Percentiles rank a stretch among this genome's conserved stretches.
These are phyloP conservation scores for Harlomillsia oculata DNA, from an alignment of 1,140 invertebrate genomes.

Conservation along the genomic window DNA sequence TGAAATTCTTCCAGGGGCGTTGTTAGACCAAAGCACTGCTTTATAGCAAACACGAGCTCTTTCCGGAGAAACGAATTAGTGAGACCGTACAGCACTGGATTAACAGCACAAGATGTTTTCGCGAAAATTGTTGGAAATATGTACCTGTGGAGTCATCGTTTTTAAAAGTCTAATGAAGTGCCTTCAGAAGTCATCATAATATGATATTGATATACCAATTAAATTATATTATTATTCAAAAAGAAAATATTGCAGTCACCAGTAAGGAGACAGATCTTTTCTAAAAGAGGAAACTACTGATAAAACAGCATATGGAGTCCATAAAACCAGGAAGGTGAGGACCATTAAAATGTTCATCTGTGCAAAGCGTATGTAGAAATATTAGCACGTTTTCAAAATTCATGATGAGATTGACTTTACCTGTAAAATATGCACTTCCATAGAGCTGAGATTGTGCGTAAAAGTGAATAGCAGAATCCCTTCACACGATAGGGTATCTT, in stretches of 20 bases:
- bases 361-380: background rate
- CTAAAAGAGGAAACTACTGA: slow-evolving; percentile 17
- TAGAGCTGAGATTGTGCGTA: slow-evolving; percentile 14
- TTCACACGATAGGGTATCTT: slow-evolving; percentile 12
- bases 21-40: slow-evolving; percentile 3
- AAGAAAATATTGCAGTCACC: too few species aligned
- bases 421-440: slow-evolving; percentile 25
- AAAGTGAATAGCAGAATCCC: slow-evolving; percentile 18
- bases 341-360: slow-evolving; percentile 29
- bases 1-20: slow-evolving; percentile 20
- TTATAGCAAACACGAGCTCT: slow-evolving; percentile 11
- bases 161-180: too few species aligned
- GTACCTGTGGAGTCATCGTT: slow-evolving; percentile 18
- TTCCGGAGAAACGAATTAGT: slow-evolving; percentile 23
- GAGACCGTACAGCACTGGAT: slow-evolving; percentile 26
- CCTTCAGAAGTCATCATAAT: too few species aligned
- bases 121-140: slow-evolving; percentile 29
- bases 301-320: slow-evolving; percentile 24
- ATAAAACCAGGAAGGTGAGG: slow-evolving; percentile 12
- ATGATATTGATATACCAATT: too few species aligned
- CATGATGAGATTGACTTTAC: slow-evolving; percentile 6
- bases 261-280: slow-evolving; percentile 11
- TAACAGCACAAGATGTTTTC: slow-evolving; percentile 26
- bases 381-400: background rate
- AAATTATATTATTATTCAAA: too few species aligned